These are phyloP conservation scores for Artibeus lituratus DNA, from an alignment of 2,797 vertebrate genomes.

Conservation along the genomic window DNA sequence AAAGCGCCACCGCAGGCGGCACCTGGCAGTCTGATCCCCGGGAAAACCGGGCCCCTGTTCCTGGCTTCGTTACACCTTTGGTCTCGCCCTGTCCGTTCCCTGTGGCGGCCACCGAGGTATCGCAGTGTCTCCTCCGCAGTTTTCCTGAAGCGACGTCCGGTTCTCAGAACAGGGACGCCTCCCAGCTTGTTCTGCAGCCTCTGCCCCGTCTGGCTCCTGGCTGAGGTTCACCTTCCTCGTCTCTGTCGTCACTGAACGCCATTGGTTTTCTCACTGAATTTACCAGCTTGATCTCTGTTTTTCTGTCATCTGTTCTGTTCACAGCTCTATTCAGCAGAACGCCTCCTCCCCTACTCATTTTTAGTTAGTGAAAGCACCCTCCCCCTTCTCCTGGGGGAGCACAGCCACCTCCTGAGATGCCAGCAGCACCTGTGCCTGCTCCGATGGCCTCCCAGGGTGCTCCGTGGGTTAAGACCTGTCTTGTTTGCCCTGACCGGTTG, in stretches of 20 bases:
- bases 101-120: neutral
- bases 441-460: neutral
- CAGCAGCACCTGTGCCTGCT: neutral
- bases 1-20: neutral
- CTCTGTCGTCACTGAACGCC: neutral
- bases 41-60: fast-evolving
- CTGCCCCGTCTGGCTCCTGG: too few relatives aligned
- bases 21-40: neutral
- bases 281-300: neutral
- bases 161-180: neutral
- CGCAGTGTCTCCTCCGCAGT: neutral
- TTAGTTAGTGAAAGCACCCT: neutral
- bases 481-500: neutral
- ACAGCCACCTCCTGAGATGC: neutral
- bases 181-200: neutral
- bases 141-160: neutral
- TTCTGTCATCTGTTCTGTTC: neutral
- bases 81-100: neutral
- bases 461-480: neutral
- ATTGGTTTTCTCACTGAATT: neutral
- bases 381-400: neutral
- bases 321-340: neutral
- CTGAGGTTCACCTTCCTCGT: neutral
- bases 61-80: fast-evolving
- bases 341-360: neutral